Base-by-base conservation (phyloP, 2,113 vertebrate genomes). In the Crotalus horridus region DNA sequence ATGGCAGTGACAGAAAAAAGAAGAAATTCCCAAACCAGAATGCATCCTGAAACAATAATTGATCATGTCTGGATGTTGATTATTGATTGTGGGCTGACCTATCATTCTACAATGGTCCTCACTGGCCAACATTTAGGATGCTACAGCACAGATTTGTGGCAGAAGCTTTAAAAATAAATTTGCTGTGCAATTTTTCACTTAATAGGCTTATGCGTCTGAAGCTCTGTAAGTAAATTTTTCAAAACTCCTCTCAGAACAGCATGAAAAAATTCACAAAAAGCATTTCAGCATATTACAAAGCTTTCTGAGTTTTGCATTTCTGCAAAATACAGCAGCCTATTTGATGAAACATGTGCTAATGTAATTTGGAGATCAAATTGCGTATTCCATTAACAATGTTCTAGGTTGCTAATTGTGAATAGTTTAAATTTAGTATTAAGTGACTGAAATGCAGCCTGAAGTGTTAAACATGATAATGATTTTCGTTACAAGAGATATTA, bases 381-480 rank as follows among this genome's bases (percentile, higher is more conserved):
- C 53, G 54, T 55, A 58, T 64, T 90, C 51, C 54, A 81, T 93
- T 95, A 58, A 93, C 94, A 93, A 86, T 92, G 61, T 13, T 91
- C 20, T 85, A 87, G 21, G 24, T 58, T 74, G 24, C 55, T 93
- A 11, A 93, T 90, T 39, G 9, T 92, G 24, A 64, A 64, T 9
- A 91, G 3, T 92, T 91, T 88, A 93, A 92, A 94, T 93, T 5
- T 91, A 93, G 4, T 94, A 91, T 92, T 93, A 93, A 1, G 85
- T 58, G 29, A 6, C 58, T 92, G 91, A 94, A 95, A 94, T 61
- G 87, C 7, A 87, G 74, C 92, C 48, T 39, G 0, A 91, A 93
- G 4, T 93, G 46, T 1, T 91, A 26, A 81, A 10, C 46, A 53
- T 20, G 33, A 10, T 54, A 51, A 39, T 91, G 54, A 93, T 59